Base-by-base conservation (phyloP, 2,113 vertebrate species). In the Oriolus oriolus region DNA sequence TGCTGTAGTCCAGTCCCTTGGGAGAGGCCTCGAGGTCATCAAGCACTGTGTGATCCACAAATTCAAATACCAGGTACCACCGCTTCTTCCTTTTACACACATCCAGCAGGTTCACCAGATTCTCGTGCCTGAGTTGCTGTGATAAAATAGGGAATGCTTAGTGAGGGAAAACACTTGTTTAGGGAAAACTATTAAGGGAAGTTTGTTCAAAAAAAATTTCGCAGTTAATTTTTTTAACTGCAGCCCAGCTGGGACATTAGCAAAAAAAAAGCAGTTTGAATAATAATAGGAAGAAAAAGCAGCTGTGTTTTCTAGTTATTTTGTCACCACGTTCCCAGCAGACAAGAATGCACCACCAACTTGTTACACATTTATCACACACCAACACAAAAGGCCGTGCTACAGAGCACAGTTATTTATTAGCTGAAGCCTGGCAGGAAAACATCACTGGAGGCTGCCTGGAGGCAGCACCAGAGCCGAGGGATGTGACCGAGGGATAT, bases 11-110 rank as follows among this genome's bases (percentile, higher is more conserved):
- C 65, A 99, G 93, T 27, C 99, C 99, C 0, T 81, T 97, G 3
- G 98, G 98, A 89, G 97, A 98, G 8, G 98, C 98, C 75, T 99
- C 98, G 22, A 99, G 97, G 83, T 99, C 98, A 8, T 99, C 98
- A 31, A 99, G 98, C 63, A 99, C 96, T 0, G 98, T 99, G 78
- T 98, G 98, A 83, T 99, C 99, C 91, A 99, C 98, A 93, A 99
- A 99, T 88, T 99, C 99, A 95, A 99, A 99, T 60, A 99, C 99
- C 73, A 99, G 97, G 41, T 99, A 99, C 98, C 98, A 99, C 19
- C 98, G 96, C 52, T 98, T 98, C 50, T 98, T 99, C 73, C 98
- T 98, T 94, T 98, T 99, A 96, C 97, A 99, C 44, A 99, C 99
- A 73, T 99, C 99, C 45, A 99, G 97, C 28, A 99, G 97, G 91